Evolutionary conservation across 2,888 invertebrate genomes (phyloP), one percentile per base, ranked within the genome.

Genomic region (Lepidonotus clava): DNA sequence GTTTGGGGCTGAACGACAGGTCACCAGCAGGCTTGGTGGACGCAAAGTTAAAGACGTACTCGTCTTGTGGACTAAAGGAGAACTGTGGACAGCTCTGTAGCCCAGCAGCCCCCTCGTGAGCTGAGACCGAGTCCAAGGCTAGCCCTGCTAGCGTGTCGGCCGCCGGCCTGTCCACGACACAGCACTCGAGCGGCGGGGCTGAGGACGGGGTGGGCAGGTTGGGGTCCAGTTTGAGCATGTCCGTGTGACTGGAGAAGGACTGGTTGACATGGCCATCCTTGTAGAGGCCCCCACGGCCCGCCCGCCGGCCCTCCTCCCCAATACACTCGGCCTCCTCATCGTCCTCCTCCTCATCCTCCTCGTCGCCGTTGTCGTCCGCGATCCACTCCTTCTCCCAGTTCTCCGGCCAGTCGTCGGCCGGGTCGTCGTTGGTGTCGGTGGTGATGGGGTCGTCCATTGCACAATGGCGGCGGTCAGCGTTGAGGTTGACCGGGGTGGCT

Each of bases 311-410:
- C 14, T 86, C 86, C 32, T 85, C 36, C 18, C 67, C 83, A 8
- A 80, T 56, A n/a, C 86, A 83, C 41, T 46, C 86, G 8, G 86
- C 40, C 32, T 87, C 84, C 14, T 76, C 76, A 41, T 66, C 71
- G 38, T 66, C 83, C 1, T 86, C 87, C 53, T 80, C 14, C 1
- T 71, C 61, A 8, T 41, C 53, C 2, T 71, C 41, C 8, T 83
- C 86, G 21, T 41, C 56, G 38, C 84, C 76, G 38, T 85, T 61
- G 66, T 84, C 86, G 61, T 71, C 83, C 41, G 87, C 84, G 28
- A 88, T 53, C 87, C 88, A 87, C 40, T 89, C 87, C 67, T 83
- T 85, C 67, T 87, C 86, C 87, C 88, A 89, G 34, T 80, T 88
- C 24, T 46, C 71, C 14, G 87, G 88, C 87, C 86, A 87, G 83